phyloP scores from a whole-genome alignment of 1,140 invertebrate species.

The Harpegnathos saltator region DNA sequence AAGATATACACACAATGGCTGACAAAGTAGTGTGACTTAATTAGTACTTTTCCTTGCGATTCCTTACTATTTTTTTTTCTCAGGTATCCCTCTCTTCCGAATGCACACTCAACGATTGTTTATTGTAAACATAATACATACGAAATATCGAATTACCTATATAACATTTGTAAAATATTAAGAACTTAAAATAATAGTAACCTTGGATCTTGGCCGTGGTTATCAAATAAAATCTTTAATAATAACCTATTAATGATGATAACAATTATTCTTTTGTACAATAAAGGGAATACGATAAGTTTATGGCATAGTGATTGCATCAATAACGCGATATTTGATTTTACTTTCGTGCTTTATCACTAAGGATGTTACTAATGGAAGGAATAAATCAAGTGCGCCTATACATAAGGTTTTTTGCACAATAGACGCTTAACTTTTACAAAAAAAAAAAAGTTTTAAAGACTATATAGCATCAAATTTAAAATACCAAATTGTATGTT shows the following conservation, averaged over 20 bases:
- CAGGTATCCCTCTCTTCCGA: constrained; percentile 69
- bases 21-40: constrained; percentile 7
- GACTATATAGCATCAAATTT: constrained; percentile 1
- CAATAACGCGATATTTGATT: constrained; percentile 43
- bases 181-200: background rate
- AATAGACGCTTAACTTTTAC: background rate
- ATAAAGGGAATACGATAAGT: constrained; percentile 18
- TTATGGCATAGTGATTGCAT: constrained; percentile 2
- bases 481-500: constrained; percentile 27
- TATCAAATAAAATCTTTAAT: constrained; percentile 42
- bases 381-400: constrained; percentile 12
- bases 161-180: constrained; percentile 45
- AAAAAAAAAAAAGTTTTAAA: constrained; percentile 27
- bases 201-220: background rate
- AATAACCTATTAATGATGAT: constrained; percentile 38
- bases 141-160: constrained; percentile 10
- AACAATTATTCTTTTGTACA: constrained; percentile 37
- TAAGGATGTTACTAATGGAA: constrained; percentile 41
- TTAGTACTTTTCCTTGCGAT: constrained; percentile 4
- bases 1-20: constrained; percentile 37
- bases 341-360: constrained; percentile 41
- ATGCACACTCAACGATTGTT: constrained; percentile 60
- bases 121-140: constrained; percentile 56
- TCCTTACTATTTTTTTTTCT: constrained; percentile 5
- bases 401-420: constrained; percentile 12